Conservation (phyloP, 23 tunicate genomes). For the Phallusia fumigata region DNA sequence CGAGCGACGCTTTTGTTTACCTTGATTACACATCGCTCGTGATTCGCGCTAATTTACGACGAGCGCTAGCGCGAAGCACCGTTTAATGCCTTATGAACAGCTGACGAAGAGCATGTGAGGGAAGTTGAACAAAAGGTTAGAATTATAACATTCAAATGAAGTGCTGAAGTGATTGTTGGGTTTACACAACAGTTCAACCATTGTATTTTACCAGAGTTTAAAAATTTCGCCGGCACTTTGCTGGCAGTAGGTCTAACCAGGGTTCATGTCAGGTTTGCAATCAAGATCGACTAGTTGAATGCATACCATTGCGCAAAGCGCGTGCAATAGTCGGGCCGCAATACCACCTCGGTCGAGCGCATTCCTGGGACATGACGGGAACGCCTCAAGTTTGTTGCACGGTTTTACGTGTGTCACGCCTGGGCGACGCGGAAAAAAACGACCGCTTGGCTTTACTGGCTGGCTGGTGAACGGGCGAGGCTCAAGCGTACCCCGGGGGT, state of each 20-base stretch:
- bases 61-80: not conserved
- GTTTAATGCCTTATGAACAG: not conserved
- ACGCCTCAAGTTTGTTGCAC: not conserved
- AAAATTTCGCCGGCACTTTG: too few relatives aligned
- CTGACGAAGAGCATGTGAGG: not conserved
- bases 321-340: too few relatives aligned
- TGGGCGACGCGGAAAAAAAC: conserved; percentile 27
- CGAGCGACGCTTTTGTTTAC: not conserved
- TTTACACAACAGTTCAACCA: too few relatives aligned
- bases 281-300: too few relatives aligned
- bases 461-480: conserved; percentile 6
- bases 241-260: too few relatives aligned
- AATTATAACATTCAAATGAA: too few relatives aligned
- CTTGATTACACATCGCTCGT: not conserved
- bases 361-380: not conserved
- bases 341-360: not conserved
- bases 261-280: too few relatives aligned
- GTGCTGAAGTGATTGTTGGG: too few relatives aligned
- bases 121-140: too few relatives aligned
- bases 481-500: conserved; percentile 33
- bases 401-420: conserved; percentile 22
- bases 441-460: not conserved
- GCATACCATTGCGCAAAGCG: too few relatives aligned
- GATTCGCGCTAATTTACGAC: conserved; percentile 1
- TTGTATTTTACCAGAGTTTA: too few relatives aligned